These are phyloP conservation scores for Habropoda laboriosa DNA, from an alignment of 1,140 invertebrate genomes.

Conservation along the genomic window DNA sequence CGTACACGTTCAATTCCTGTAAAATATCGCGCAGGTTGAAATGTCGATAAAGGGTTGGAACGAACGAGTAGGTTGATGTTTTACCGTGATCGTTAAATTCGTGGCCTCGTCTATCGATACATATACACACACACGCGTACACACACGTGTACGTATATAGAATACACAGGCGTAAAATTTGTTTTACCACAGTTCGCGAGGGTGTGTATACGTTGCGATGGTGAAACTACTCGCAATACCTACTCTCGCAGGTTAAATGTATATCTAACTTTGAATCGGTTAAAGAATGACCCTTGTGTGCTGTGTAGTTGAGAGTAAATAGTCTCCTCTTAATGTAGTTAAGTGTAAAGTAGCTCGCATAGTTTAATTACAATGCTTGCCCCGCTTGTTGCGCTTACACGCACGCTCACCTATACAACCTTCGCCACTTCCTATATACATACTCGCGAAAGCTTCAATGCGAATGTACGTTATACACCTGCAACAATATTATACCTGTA, in stretches of 20 bases:
- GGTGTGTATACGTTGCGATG: neutral
- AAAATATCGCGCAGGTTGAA: neutral
- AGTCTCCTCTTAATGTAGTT: conserved; percentile 34
- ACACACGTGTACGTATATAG: too few relatives aligned
- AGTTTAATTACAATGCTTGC: conserved; percentile 42
- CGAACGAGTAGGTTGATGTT: neutral
- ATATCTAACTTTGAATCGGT: conserved; percentile 18
- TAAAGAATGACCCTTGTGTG: neutral
- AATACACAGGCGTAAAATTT: neutral
- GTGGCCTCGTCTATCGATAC: neutral
- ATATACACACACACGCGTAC: neutral
- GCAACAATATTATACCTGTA: neutral
- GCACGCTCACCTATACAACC: neutral
- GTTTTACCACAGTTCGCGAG: neutral
- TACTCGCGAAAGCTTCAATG: neutral
- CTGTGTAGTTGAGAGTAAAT: conserved; percentile 3
- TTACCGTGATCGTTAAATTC: neutral
- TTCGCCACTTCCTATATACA: too few relatives aligned
- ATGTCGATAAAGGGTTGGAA: neutral
- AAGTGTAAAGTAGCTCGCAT: conserved; percentile 43
- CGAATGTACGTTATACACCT: neutral
- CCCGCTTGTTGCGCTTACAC: neutral
- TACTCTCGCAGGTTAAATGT: neutral
- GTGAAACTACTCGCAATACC: neutral
- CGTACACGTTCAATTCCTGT: neutral